Evolutionary conservation across 1,140 invertebrate species (phyloP), one percentile per base, ranked within the genome.

Genomic region (Scaptomyza montana): DNA sequence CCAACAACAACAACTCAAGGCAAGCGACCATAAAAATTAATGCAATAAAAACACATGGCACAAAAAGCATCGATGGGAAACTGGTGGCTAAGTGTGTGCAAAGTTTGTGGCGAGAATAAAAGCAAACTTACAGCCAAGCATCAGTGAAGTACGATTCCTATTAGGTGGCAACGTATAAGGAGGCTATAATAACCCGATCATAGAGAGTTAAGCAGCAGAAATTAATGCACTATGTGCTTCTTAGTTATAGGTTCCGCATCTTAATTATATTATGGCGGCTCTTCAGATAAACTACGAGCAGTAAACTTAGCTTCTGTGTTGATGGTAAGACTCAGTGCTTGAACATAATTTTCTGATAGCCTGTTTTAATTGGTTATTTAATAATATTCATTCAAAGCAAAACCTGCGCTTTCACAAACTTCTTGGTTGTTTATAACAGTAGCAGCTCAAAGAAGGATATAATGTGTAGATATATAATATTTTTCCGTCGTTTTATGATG

Each of bases 41-140:
- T 87, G 84, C 82, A 89, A 87, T 87, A 87, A 87, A 87, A 87
- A 82, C 82, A 89, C 82, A 87, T 87, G 82, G 75, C 77, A 77
- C 72, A 60, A 62, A 50, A 59, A 25, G 54, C 49, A 49, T 59
- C 57, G 28, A 80, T 61, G 49, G 49, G 77, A 72, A 46, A 72
- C 69, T 30, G 49, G 33, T 36, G 61, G 62, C 64, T 63, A 73
- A 80, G 57, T 77, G 57, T 80, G 57, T 60, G 53, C 46, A 16
- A 61, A 74, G 66, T 66, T 55, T 55, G n/a, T 46, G 5, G n/a
- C 25, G 39, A 59, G 21, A 36, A 36, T 30, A 47, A 67, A 54
- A 12, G 10, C 25, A 28, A 12, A 60, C 63, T 33, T 57, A 41
- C 53, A 53, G 39, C 28, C 41, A 21, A 45, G 28, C 49, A 10